Base-by-base conservation (phyloP, 2,888 invertebrate species). In the Campaea margaritaria region DNA sequence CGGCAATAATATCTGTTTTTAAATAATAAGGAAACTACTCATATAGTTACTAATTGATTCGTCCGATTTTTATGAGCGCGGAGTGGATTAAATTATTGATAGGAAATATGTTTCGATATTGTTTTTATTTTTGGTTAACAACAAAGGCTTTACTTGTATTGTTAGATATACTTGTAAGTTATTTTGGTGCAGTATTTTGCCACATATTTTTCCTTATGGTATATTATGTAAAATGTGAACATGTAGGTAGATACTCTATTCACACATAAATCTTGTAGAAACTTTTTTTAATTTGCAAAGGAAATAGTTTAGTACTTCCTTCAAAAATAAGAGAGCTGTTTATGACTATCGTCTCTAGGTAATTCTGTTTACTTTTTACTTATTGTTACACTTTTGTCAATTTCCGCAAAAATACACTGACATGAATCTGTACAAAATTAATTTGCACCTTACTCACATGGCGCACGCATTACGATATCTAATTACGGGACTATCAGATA, bases 301-400 rank as follows among this genome's bases (percentile, higher is more conserved):
- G 59, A 59, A 64, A 63, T 62, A 55, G 52, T 50, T 60, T 41
- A 47, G 45, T 49, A 57, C 46, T 52, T 64, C 27, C 57, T 47
- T 59, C 31, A 45, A 54, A 58, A 61, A 57, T 43, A 48, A 57
- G 53, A 53, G 41, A 62, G 39, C 58, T 43, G 39, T 59, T 68
- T 58, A 68, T 47, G 55, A 31, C 42, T 55, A 57, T 59, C 41
- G 60, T 42, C 13, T 34, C 28, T 31, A 39, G 11, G 41, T 45
- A 14, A 48, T 28, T 14, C 36, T 43, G 14, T 21, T 28, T 36
- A 46, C 46, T 0, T 27, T 27, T 34, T 28, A n/a, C 28, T 8
- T 28, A 44, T 21, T 14, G 16, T 16, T 42, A 50, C n/a, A 15
- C 9, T 51, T 43, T 51, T 10, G 42, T 31, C 13, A n/a, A 51